phyloP scores from a whole-genome alignment of 2,797 vertebrate genomes.

The Syngnathus acus region DNA sequence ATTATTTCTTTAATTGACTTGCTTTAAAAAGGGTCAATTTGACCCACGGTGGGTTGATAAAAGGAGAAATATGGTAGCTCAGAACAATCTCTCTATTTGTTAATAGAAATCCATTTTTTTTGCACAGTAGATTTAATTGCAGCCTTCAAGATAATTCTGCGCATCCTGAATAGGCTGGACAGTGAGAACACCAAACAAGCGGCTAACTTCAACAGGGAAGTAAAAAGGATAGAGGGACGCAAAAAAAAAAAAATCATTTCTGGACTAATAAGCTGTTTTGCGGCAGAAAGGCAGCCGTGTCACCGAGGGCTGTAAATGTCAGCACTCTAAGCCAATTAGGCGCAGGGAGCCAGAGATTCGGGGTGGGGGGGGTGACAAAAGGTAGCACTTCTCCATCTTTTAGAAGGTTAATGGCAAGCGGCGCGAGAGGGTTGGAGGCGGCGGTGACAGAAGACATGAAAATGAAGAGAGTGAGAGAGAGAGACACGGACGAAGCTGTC shows the following conservation, averaged over 20 bases:
- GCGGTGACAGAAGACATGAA: constrained; percentile 30
- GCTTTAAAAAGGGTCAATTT: background rate
- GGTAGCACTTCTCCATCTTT: constrained; percentile 33
- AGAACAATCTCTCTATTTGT: constrained; percentile 22
- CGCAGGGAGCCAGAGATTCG: constrained; percentile 26
- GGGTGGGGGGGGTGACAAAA: constrained; percentile 33
- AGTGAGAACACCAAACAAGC: background rate
- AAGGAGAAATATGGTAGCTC: constrained; percentile 11
- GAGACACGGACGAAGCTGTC: background rate
- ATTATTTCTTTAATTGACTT: background rate
- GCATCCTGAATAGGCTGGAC: background rate
- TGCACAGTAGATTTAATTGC: background rate
- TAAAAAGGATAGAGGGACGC: background rate
- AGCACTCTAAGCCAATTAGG: constrained; percentile 58
- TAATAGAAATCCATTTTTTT: background rate
- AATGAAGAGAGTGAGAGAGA: constrained; percentile 11
- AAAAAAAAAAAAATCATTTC: constrained; percentile 26
- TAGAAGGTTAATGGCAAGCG: constrained; percentile 23
- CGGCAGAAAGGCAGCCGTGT: constrained; percentile 29
- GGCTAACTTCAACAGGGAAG: constrained; percentile 1
- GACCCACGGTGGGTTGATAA: background rate
- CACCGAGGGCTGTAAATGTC: constrained; percentile 56
- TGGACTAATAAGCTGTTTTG: constrained; percentile 53
- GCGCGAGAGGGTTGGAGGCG: constrained; percentile 13
- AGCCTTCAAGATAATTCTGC: background rate